Conservation (phyloP, 2,113 vertebrate species). For the Ceuthmochares aereus region DNA sequence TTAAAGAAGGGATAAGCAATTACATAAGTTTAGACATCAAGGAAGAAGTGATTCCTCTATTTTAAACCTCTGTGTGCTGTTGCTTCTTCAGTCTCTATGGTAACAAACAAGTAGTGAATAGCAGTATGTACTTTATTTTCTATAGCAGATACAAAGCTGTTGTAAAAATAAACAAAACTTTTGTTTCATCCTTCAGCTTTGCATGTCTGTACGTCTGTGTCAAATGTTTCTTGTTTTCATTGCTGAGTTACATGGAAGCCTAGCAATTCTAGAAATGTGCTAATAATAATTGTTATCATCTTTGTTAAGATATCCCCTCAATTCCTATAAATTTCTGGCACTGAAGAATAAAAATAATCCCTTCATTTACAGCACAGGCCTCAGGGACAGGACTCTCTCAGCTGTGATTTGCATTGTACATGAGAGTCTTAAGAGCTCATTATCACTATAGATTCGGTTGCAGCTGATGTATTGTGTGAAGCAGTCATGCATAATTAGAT, state of each 20-base stretch:
- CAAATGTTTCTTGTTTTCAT: neutral
- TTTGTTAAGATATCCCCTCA: neutral
- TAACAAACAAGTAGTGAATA: neutral
- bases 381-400: neutral
- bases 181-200: neutral
- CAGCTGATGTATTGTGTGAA: neutral
- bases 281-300: neutral
- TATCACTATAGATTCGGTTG: neutral
- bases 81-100: neutral
- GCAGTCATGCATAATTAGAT: neutral
- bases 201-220: neutral
- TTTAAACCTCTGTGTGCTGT: neutral
- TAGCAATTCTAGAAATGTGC: neutral
- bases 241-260: neutral
- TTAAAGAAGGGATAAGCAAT: neutral
- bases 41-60: neutral
- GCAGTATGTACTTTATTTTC: neutral
- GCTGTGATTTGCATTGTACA: neutral
- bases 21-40: neutral
- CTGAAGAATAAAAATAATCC: neutral
- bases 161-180: neutral
- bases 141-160: neutral
- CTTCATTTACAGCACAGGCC: neutral
- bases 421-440: neutral
- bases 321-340: neutral